Evolutionary conservation across 2,113 vertebrate genomes (phyloP).

Genomic region (rat (Rattus norvegicus)): DNA sequence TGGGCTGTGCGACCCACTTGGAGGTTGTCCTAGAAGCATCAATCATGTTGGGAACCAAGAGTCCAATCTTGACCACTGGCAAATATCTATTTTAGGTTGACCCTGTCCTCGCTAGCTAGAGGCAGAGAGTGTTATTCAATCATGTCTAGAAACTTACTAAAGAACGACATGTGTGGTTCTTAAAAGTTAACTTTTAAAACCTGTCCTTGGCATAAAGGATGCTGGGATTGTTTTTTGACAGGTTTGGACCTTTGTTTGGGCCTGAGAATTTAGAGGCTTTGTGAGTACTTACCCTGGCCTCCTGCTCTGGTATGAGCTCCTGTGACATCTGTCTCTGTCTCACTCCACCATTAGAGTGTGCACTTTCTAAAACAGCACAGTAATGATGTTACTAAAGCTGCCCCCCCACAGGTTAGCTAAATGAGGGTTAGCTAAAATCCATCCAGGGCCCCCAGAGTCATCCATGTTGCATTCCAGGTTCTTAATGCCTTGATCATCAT

Average conservation of each 20-base stretch:
- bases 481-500: background rate
- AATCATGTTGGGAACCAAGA: background rate
- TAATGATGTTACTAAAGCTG: background rate
- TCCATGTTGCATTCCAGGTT: background rate
- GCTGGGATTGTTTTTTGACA: conserved; percentile 10
- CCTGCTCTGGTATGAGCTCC: background rate
- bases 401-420: no score
- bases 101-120: conserved; percentile 40
- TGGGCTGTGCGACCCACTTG: conserved; percentile 20
- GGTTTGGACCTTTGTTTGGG: background rate
- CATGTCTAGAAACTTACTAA: conserved; percentile 49
- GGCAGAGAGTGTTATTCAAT: conserved; percentile 47
- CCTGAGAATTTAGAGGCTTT: background rate
- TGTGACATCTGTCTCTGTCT: no score
- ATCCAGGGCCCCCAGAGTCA: background rate
- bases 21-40: conserved; percentile 49
- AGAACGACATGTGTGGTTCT: conserved; percentile 20
- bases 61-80: conserved; percentile 42
- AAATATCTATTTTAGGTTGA: conserved; percentile 71
- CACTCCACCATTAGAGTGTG: no score
- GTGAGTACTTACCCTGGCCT: background rate
- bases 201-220: background rate
- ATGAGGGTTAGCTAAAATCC: background rate
- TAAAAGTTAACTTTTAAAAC: conserved; percentile 58
- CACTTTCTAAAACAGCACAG: background rate